phyloP scores from a whole-genome alignment of 2,888 invertebrate genomes.

The Melinaea marsaeus region DNA sequence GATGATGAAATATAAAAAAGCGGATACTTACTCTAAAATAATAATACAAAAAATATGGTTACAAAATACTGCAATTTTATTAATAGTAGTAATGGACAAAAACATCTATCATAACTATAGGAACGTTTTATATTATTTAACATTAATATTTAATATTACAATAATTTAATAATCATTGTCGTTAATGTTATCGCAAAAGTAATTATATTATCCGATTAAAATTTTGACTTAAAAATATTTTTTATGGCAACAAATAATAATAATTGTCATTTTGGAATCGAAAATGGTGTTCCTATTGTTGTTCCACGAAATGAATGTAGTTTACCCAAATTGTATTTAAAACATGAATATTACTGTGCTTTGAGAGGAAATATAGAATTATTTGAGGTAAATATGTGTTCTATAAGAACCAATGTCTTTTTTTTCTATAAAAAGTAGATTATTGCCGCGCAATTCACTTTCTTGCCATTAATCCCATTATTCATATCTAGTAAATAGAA shows the following conservation, averaged over 20 bases:
- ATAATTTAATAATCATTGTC: not conserved
- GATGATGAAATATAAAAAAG: not conserved
- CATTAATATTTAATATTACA: too few relatives aligned
- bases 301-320: conserved; percentile 15
- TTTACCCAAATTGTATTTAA: conserved; percentile 7
- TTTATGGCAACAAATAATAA: conserved; percentile 9
- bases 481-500: not conserved
- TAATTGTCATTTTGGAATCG: conserved; percentile 30
- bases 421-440: conserved; percentile 24
- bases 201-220: not conserved
- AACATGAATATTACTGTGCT: conserved; percentile 18
- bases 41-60: too few relatives aligned
- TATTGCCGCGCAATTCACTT: conserved; percentile 60
- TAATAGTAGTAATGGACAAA: too few relatives aligned
- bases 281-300: conserved; percentile 43
- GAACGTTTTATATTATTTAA: too few relatives aligned
- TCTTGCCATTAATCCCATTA: conserved; percentile 31
- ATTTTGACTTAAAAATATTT: not conserved
- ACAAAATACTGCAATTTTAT: too few relatives aligned
- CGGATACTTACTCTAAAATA: too few relatives aligned
- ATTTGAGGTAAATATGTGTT: conserved; percentile 22
- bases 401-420: conserved; percentile 22
- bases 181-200: not conserved
- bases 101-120: not conserved
- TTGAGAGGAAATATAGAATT: conserved; percentile 10